These are phyloP conservation scores for Solenopsis fugax DNA, from an alignment of 1,140 invertebrate species.

Conservation along the genomic window DNA sequence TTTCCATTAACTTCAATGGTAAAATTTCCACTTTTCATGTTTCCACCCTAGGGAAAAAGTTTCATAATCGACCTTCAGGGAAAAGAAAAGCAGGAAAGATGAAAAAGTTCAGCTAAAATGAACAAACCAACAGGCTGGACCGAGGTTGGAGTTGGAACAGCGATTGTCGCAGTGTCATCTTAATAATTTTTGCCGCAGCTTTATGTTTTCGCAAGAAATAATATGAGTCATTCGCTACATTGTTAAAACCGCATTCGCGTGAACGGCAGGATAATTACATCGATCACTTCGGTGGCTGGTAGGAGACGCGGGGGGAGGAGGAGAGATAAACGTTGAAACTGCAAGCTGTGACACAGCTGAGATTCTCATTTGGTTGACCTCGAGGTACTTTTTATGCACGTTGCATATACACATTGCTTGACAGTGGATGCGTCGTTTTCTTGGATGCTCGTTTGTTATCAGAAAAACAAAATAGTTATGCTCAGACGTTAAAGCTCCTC, in stretches of 20 bases:
- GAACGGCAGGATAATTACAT: neutral
- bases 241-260: neutral
- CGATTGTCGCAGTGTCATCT: neutral
- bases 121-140: too few species aligned
- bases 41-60: too few species aligned
- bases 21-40: too few species aligned
- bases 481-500: neutral
- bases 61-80: too few species aligned
- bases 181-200: neutral
- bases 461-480: neutral
- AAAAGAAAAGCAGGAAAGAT: too few species aligned
- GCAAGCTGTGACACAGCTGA: neutral
- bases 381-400: neutral
- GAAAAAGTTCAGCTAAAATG: too few species aligned
- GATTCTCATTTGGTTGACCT: neutral
- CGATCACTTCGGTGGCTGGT: neutral
- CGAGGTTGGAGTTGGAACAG: neutral
- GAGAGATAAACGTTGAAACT: neutral
- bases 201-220: neutral
- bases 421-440: neutral
- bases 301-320: neutral
- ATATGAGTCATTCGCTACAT: conserved; percentile 7
- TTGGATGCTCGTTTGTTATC: neutral
- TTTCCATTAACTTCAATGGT: too few species aligned
- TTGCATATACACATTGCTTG: neutral